phyloP scores from a whole-genome alignment of 2,797 vertebrate species.

The Clarias pachynema region DNA sequence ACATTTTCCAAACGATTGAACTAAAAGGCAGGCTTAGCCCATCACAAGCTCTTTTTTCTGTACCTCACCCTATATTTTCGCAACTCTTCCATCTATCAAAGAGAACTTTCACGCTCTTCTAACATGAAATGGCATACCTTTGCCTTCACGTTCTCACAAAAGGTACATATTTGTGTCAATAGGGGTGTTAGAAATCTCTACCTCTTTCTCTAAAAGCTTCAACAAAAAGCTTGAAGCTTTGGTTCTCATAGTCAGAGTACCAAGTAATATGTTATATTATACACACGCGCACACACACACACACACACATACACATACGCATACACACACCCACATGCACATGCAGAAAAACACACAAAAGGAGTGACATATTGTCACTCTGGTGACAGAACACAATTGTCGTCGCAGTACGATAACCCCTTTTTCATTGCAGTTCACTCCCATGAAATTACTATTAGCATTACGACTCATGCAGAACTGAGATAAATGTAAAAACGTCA shows the following conservation, averaged over 20 bases:
- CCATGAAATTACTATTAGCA: constrained; percentile 99
- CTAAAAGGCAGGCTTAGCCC: constrained; percentile 49
- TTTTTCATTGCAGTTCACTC: constrained; percentile 97
- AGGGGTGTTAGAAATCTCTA: constrained; percentile 65
- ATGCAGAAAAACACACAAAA: constrained; percentile 61
- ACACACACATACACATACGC: constrained; percentile 29
- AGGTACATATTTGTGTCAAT: constrained; percentile 77
- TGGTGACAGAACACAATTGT: constrained; percentile 85
- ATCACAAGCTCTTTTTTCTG: constrained; percentile 36
- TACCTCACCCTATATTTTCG: constrained; percentile 46
- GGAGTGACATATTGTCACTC: constrained; percentile 72
- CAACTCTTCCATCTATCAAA: constrained; percentile 46
- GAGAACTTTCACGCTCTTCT: constrained; percentile 41
- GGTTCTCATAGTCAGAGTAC: constrained; percentile 76
- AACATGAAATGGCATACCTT: constrained; percentile 47
- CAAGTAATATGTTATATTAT: constrained; percentile 90
- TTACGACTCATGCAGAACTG: constrained; percentile 99
- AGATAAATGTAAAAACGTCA: constrained; percentile 99
- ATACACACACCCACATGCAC: constrained; percentile 40
- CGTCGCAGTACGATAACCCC: constrained; percentile 94
- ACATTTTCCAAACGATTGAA: constrained; percentile 48
- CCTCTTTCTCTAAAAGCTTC: constrained; percentile 80
- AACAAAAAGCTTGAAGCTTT: constrained; percentile 87
- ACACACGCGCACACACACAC: constrained; percentile 54
- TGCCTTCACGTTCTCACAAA: constrained; percentile 66